Evolutionary conservation across 2,888 invertebrate species (phyloP).

Genomic region (Monoplex corrugatus): DNA sequence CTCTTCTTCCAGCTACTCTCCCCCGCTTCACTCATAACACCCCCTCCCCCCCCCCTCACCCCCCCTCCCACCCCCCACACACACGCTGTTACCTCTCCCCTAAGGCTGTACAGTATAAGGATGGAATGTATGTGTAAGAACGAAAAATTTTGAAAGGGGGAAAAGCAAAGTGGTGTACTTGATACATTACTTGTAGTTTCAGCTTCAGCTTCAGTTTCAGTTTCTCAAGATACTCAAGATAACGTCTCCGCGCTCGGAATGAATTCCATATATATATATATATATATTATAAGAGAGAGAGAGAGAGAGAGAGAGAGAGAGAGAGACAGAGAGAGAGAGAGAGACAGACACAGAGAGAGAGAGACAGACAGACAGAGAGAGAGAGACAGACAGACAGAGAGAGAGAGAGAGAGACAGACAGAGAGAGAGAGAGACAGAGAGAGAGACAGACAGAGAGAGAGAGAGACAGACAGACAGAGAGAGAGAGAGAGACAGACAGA

Average conservation of each 20-base stretch:
- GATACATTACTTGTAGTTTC: too few relatives aligned
- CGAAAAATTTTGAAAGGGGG: too few relatives aligned
- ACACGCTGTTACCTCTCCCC: not conserved
- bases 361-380: not conserved
- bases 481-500: not conserved
- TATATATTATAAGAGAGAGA: not conserved
- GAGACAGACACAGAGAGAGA: not conserved
- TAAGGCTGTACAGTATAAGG: too few relatives aligned
- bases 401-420: slow-evolving; percentile 27
- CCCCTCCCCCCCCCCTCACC: not conserved
- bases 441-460: not conserved
- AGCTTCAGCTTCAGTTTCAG: too few relatives aligned
- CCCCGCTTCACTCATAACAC: too few relatives aligned
- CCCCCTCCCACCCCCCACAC: not conserved
- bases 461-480: not conserved
- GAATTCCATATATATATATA: too few relatives aligned
- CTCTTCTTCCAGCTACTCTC: not conserved
- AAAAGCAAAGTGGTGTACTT: too few relatives aligned
- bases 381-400: slow-evolving; percentile 34
- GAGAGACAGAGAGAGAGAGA: not conserved
- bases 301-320: slow-evolving; percentile 46
- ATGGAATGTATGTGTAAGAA: too few relatives aligned
- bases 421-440: not conserved
- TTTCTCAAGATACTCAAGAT: too few relatives aligned
- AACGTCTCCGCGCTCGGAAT: too few relatives aligned